Evolutionary conservation across 1,140 invertebrate species (phyloP), one percentile per base, ranked within the genome.

Genomic region (Meloidogyne exigua): DNA sequence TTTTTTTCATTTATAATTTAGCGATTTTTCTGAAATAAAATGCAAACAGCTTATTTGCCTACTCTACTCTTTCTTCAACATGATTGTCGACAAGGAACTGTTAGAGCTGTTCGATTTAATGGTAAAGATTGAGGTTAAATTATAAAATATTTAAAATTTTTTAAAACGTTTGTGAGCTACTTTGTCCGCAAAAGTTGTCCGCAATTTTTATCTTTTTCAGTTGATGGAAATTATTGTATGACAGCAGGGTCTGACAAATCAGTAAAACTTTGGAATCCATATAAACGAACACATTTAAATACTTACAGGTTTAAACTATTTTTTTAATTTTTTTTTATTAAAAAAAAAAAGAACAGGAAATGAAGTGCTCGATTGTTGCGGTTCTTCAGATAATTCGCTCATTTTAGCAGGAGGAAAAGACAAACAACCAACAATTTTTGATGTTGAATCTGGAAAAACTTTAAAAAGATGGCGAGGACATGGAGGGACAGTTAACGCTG

Each of bases 371-470:
- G 79, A 80, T 57, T 81, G 76, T 57, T 72, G 64, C 25, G 82
- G 80, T 28, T 84, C 82, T 21, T 69, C 63, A 25, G 80, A 81
- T 67, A 81, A 81, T 69, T 71, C 82, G 15, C 28, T 79, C 13
- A 81, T 81, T 67, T 75, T 81, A 42, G 82, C 72, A 21, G 80
- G 80, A 21, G 80, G 80, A 12, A 71, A 79, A 13, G 80, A 84
- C 44, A 80, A 80, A 67, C 79, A 81, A 63, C 80, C 82, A 25
- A 81, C 82, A 2, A 74, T 81, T 32, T 81, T 81, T 49, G 82
- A 81, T 70, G 80, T 81, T n/a, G 80, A 81, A 72, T 62, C 76
- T n/a, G 82, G 82, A 11, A 81, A 81, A 80, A 81, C 82, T 76
- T 25, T 84, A 25, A 81, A 84, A 62, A 26, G 80, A 25, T 81